phyloP scores from a whole-genome alignment of 2,888 invertebrate genomes.

The Drosophila histrio region DNA sequence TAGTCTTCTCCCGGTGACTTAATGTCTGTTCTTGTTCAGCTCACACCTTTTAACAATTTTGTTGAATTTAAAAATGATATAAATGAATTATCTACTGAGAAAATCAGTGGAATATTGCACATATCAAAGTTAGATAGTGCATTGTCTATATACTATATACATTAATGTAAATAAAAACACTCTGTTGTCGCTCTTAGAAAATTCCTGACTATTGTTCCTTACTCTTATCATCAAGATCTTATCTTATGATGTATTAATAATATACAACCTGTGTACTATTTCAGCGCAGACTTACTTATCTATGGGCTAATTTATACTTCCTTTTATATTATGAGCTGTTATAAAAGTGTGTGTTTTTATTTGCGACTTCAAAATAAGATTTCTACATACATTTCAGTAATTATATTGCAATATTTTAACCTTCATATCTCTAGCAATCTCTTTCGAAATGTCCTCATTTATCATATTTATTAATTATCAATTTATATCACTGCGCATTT shows the following conservation, averaged over 20 bases:
- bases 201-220: not conserved
- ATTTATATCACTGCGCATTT: constrained; percentile 30
- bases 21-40: not conserved
- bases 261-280: not conserved
- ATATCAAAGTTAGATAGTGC: not conserved
- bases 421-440: not conserved
- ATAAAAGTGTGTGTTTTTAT: constrained; percentile 11
- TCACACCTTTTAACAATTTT: not conserved
- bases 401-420: not conserved
- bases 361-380: constrained; percentile 1
- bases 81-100: not conserved
- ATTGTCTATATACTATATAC: not conserved
- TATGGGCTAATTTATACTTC: constrained; percentile 2
- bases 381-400: not conserved
- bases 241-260: constrained; percentile 5
- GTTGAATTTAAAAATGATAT: not conserved
- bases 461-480: not conserved
- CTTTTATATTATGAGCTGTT: not conserved
- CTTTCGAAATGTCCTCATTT: constrained; percentile 1
- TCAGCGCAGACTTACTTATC: constrained; percentile 14
- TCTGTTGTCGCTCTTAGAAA: not conserved
- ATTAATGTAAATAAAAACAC: not conserved
- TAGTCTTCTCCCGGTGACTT: not conserved
- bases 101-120: not conserved
- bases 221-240: constrained; percentile 5